Conservation (phyloP, 2,888 invertebrate genomes). For the Diplolepis rosae region DNA sequence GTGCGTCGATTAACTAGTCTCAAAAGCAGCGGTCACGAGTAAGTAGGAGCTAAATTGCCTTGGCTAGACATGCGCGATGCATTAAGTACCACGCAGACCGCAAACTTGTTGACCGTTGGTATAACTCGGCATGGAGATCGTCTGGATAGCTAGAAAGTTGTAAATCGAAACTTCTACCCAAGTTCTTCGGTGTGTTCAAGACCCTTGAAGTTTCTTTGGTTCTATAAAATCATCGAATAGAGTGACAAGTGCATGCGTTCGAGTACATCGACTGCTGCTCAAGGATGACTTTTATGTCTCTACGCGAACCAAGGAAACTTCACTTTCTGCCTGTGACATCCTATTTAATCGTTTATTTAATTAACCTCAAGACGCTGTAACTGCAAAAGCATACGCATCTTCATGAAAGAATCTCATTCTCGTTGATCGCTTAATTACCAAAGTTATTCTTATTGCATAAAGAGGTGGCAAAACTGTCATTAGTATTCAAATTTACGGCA, state of each 20-base stretch:
- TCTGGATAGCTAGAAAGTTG: conserved; percentile 36
- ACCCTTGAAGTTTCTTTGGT: conserved; percentile 10
- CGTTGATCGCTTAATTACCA: conserved; percentile 39
- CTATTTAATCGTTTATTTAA: conserved; percentile 7
- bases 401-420: conserved; percentile 21
- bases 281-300: conserved; percentile 6
- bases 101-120: conserved; percentile 35
- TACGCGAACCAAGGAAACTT: neutral
- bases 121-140: conserved; percentile 8
- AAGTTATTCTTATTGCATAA: conserved; percentile 41
- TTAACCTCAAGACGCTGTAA: neutral
- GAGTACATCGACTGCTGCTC: neutral
- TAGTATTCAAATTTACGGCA: conserved; percentile 42
- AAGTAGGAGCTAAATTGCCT: conserved; percentile 40
- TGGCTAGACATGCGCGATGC: conserved; percentile 32
- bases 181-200: conserved; percentile 1
- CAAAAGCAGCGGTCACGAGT: conserved; percentile 9
- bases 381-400: neutral
- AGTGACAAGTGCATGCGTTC: conserved; percentile 33
- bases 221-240: conserved; percentile 38
- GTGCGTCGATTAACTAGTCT: conserved; percentile 33
- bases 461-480: conserved; percentile 38
- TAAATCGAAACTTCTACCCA: conserved; percentile 38
- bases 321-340: neutral
- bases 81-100: conserved; percentile 28